Evolutionary conservation across 2,113 vertebrate genomes (phyloP).

Genomic region (Amazona vittata): DNA sequence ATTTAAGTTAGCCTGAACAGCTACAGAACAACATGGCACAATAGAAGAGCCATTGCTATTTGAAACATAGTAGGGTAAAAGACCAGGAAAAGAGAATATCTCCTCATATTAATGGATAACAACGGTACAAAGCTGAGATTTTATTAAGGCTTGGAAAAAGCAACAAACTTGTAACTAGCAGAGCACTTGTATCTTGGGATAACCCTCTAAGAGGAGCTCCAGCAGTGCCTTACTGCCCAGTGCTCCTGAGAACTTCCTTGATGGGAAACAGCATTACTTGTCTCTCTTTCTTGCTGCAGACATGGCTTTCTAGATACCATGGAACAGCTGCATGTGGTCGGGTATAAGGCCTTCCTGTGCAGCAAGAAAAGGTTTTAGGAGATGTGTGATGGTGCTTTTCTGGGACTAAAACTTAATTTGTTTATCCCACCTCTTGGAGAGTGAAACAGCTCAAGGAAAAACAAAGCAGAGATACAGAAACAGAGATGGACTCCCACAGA

Average conservation of each 20-base stretch:
- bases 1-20: background rate
- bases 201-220: background rate
- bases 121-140: background rate
- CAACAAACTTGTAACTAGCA: background rate
- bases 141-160: background rate
- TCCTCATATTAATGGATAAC: background rate
- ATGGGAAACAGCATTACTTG: background rate
- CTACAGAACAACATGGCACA: background rate
- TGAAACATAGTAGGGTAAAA: background rate
- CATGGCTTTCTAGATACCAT: background rate
- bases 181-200: background rate
- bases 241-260: background rate
- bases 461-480: constrained; percentile 21
- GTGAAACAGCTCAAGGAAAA: background rate
- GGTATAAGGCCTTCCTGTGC: background rate
- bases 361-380: background rate
- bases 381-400: background rate
- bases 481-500: constrained; percentile 11
- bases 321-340: background rate
- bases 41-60: background rate
- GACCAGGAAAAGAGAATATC: background rate
- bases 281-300: background rate
- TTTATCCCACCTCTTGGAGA: background rate
- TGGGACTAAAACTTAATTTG: background rate
- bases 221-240: background rate